Conservation (phyloP, 2,113 vertebrate genomes). For the Cnemophilus loriae region DNA sequence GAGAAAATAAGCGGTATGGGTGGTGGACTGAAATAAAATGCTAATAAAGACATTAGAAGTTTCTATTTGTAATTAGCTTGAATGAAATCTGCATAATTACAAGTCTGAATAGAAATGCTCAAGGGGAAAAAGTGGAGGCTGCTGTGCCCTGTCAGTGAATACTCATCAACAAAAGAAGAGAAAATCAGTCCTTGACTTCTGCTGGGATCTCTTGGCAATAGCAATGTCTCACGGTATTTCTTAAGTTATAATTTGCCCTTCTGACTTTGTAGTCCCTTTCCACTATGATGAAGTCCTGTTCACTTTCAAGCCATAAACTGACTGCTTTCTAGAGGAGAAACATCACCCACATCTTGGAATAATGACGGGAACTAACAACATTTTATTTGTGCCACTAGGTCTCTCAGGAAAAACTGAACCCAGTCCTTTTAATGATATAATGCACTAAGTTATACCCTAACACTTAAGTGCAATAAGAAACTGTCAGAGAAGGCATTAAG, state of each 20-base stretch:
- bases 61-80: neutral
- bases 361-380: neutral
- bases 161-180: neutral
- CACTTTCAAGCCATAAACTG: neutral
- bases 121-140: neutral
- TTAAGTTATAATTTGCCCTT: neutral
- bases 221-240: neutral
- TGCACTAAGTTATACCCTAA: neutral
- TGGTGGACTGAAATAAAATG: neutral
- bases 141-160: neutral
- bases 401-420: neutral
- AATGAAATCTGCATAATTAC: neutral
- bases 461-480: neutral
- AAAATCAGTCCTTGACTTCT: neutral
- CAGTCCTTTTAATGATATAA: neutral
- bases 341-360: neutral
- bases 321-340: neutral
- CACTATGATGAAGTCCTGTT: neutral
- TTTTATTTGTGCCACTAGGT: neutral
- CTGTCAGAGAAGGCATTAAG: neutral
- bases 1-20: neutral
- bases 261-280: neutral
- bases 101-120: neutral
- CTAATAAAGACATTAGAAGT: neutral
- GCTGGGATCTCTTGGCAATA: neutral